These are phyloP conservation scores for Magallana nippona DNA, from an alignment of 2,888 invertebrate genomes.

Conservation along the genomic window DNA sequence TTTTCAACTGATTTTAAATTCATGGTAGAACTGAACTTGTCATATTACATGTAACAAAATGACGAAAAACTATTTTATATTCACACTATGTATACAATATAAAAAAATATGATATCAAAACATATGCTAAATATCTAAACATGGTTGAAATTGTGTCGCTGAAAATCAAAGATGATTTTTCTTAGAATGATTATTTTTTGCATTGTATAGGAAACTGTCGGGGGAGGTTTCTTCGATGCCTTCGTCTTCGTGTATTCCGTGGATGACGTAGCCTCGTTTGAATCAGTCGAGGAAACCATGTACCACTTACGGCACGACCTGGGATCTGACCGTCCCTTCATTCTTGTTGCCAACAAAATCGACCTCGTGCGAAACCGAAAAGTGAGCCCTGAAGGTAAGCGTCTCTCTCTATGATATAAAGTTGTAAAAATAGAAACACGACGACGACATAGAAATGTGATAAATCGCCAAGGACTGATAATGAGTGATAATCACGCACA, in stretches of 20 bases:
- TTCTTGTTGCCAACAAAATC: slow-evolving; percentile 95
- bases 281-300: slow-evolving; percentile 90
- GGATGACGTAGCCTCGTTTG: slow-evolving; percentile 90
- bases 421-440: neutral
- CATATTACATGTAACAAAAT: too few species aligned
- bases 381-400: slow-evolving; percentile 90
- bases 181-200: too few species aligned
- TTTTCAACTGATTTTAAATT: too few species aligned
- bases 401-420: too few species aligned
- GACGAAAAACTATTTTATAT: too few species aligned
- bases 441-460: neutral
- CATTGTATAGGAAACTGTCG: slow-evolving; percentile 8
- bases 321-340: slow-evolving; percentile 91
- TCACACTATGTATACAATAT: too few species aligned
- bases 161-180: too few species aligned
- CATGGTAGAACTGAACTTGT: too few species aligned
- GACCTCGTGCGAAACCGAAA: slow-evolving; percentile 93
- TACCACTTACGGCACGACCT: slow-evolving; percentile 91
- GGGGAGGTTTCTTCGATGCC: slow-evolving; percentile 83
- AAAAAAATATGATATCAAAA: too few species aligned
- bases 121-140: too few species aligned
- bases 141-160: too few species aligned
- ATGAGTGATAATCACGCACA: neutral
- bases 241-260: slow-evolving; percentile 95
- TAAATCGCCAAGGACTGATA: neutral